Percentiles rank a stretch among this genome's conserved stretches.
Conservation (phyloP, 35 echinoderm and acorn worm species). For the Lytechinus variegatus region DNA sequence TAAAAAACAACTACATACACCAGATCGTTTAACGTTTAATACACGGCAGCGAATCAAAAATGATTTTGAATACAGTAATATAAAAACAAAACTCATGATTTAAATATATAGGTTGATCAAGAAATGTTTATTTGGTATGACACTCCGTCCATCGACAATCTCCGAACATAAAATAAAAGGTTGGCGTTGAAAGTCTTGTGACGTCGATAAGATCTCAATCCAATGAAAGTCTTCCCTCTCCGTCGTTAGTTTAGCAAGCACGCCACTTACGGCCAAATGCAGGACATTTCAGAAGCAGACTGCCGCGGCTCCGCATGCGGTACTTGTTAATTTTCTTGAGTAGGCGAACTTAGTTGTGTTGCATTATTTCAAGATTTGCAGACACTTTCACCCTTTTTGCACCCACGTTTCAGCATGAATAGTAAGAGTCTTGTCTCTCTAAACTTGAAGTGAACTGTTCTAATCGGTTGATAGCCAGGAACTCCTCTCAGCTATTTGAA, state of each 20-base stretch:
- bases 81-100: slow-evolving; percentile 30
- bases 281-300: not conserved
- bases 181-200: not conserved
- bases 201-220: not conserved
- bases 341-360: not conserved
- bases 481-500: slow-evolving; percentile 56
- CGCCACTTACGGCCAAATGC: not conserved
- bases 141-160: not conserved
- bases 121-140: not conserved
- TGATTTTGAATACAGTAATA: slow-evolving; percentile 22
- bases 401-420: not conserved
- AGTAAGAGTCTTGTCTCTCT: not conserved
- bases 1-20: slow-evolving; percentile 45
- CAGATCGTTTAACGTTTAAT: slow-evolving; percentile 22
- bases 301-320: not conserved
- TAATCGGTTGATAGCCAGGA: not conserved
- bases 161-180: not conserved
- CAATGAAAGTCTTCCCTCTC: not conserved
- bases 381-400: not conserved
- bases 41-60: slow-evolving; percentile 34
- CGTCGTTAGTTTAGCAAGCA: not conserved
- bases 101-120: not conserved
- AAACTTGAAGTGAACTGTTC: not conserved
- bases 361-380: not conserved
- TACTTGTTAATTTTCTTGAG: not conserved